Conservation (phyloP, 2,888 invertebrate genomes). For the Leptinotarsa tumamoca region DNA sequence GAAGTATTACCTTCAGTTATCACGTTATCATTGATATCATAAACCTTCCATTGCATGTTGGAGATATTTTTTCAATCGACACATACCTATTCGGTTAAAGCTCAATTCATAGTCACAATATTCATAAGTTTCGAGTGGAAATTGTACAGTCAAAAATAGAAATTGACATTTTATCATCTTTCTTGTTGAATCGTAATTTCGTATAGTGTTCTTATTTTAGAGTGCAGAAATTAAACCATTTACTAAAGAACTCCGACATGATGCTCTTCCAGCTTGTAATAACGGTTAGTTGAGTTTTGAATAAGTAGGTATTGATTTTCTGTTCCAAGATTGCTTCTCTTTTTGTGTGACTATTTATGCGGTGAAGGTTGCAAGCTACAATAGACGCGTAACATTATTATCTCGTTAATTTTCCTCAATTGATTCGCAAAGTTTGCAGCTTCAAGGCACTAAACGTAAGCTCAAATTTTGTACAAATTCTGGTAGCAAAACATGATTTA, state of each 20-base stretch:
- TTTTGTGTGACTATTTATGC: neutral
- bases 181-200: too few relatives aligned
- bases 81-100: too few relatives aligned
- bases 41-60: too few relatives aligned
- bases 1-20: too few relatives aligned
- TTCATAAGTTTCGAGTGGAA: too few relatives aligned
- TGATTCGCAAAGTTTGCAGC: neutral
- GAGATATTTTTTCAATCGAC: too few relatives aligned
- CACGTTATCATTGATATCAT: too few relatives aligned
- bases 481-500: neutral
- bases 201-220: too few relatives aligned
- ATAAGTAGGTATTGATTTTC: neutral
- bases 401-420: neutral
- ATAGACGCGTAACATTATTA: constrained; percentile 1
- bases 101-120: too few relatives aligned
- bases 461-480: neutral
- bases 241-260: neutral
- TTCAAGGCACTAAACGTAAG: neutral
- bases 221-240: neutral
- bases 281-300: neutral
- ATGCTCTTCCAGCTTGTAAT: neutral
- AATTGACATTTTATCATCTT: too few relatives aligned
- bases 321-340: neutral
- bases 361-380: neutral
- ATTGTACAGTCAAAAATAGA: too few relatives aligned